Evolutionary conservation across 2,113 vertebrate genomes (phyloP), one percentile per base, ranked within the genome.

Genomic region (Myotis yumanensis): DNA sequence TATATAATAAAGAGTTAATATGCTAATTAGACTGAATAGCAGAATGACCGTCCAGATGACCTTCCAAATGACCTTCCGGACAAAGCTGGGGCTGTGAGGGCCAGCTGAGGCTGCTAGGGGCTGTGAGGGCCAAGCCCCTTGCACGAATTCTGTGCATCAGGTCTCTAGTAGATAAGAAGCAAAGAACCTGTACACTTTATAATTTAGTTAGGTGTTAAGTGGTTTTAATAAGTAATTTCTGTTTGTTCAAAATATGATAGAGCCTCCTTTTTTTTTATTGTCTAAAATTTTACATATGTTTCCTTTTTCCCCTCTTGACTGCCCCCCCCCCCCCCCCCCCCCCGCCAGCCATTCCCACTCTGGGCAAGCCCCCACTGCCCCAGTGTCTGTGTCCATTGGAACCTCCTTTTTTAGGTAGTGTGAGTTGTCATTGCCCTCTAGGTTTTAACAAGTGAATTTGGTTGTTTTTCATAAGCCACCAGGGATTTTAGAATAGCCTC

Each of bases 141-240:
- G 59, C 59, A 28, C 11, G 59, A 62, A 62, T 62, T 62, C 25
- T 28, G 59, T 62, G 59, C 59, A 62, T 62, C 59, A 62, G 59
- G 59, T 11, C 59, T 62, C 59, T 28, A 12, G 4, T 23, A 22
- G 40, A 32, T 9, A 91, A 88, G 82, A 94, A 84, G 35, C 46
- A n/a, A 59, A 75, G 64, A 43, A 28, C 35, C 23, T 92, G 0
- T 57, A 22, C 28, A 23, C 18, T 64, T 75, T 57, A 57, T 73
- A 48, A 68, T 88, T 90, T 62, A 76, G 9, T 28, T 59, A 77
- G 35, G 20, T 93, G 12, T 30, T 75, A 91, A 80, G 23, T 90
- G 4, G 30, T 66, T 95, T 93, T 94, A 86, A 72, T 59, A 43
- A 25, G 10, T 91, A 54, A 51, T 92, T 91, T 95, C 81, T 90